Evolutionary conservation across 2,888 invertebrate genomes (phyloP).

Genomic region (Cyclophora punctaria): DNA sequence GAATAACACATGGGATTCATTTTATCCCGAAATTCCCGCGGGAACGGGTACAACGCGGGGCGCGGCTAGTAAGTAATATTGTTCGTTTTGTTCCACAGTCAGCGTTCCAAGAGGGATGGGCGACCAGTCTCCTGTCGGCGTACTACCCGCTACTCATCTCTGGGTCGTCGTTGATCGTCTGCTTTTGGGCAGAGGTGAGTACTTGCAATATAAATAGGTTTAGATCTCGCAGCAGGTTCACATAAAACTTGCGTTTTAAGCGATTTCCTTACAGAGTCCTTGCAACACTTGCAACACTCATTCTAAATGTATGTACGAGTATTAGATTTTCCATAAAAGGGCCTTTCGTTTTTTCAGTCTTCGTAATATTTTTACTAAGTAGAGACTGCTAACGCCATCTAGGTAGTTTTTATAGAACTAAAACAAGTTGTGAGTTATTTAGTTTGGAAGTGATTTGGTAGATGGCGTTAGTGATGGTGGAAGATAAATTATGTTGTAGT

Average conservation of each 20-base stretch:
- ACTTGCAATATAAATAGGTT: not conserved
- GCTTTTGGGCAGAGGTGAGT: slow-evolving; percentile 95
- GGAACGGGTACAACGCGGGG: too few species aligned
- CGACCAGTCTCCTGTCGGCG: slow-evolving; percentile 88
- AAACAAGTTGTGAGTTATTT: not conserved
- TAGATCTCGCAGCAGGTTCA: too few species aligned
- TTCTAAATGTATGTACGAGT: too few species aligned
- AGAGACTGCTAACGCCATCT: not conserved
- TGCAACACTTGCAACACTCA: too few species aligned
- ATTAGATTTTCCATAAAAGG: too few species aligned
- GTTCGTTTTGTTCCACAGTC: slow-evolving; percentile 69
- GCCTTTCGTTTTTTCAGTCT: too few species aligned
- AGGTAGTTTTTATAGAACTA: too few species aligned
- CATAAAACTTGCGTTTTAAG: too few species aligned
- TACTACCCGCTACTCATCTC: slow-evolving; percentile 93
- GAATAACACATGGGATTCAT: too few species aligned
- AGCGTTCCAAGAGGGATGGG: slow-evolving; percentile 88
- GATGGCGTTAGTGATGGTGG: not conserved
- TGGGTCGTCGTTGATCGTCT: slow-evolving; percentile 91
- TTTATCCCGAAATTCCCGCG: too few species aligned
- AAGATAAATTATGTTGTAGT: not conserved
- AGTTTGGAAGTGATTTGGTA: not conserved
- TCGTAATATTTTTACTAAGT: too few species aligned
- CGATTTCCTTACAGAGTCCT: too few species aligned
- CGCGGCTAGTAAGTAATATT: not conserved